A percentile compares a stretch with the other conserved stretches of the same genome.
Conservation (phyloP, 2,888 invertebrate species). For the Micropterix aruncella region DNA sequence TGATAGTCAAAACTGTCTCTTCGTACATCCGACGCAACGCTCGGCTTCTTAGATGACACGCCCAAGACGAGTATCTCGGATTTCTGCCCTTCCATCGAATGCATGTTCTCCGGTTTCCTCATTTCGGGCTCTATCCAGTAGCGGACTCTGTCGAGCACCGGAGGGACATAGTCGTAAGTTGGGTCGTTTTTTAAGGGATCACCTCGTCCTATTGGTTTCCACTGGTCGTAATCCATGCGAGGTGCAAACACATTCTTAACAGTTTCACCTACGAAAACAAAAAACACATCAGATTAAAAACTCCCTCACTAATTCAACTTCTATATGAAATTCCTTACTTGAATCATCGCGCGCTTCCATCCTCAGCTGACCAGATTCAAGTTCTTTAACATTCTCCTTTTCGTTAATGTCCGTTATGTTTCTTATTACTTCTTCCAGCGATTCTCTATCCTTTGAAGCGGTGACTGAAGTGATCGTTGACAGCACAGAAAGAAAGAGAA, state of each 20-base stretch:
- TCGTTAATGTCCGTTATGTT: no score
- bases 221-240: conserved; percentile 71
- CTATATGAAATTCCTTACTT: no score
- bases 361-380: no score
- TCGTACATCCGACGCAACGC: conserved; percentile 29
- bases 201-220: conserved; percentile 67
- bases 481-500: no score
- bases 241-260: conserved; percentile 49
- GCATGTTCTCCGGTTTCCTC: conserved; percentile 38
- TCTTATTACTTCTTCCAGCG: no score
- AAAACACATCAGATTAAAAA: no score
- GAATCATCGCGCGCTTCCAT: no score
- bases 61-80: conserved; percentile 57
- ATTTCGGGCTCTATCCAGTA: conserved; percentile 62
- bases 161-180: conserved; percentile 74
- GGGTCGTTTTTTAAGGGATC: conserved; percentile 75
- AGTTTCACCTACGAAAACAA: no score
- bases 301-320: no score
- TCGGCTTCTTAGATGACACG: conserved; percentile 53
- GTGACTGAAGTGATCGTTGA: no score
- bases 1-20: conserved; percentile 24
- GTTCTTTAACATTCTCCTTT: no score
- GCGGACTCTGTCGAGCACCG: conserved; percentile 62
- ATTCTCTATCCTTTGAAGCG: no score
- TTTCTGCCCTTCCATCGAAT: conserved; percentile 35